Conservation (phyloP, 2,888 invertebrate genomes). For the Galeopsomyia nigrocyanea region DNA sequence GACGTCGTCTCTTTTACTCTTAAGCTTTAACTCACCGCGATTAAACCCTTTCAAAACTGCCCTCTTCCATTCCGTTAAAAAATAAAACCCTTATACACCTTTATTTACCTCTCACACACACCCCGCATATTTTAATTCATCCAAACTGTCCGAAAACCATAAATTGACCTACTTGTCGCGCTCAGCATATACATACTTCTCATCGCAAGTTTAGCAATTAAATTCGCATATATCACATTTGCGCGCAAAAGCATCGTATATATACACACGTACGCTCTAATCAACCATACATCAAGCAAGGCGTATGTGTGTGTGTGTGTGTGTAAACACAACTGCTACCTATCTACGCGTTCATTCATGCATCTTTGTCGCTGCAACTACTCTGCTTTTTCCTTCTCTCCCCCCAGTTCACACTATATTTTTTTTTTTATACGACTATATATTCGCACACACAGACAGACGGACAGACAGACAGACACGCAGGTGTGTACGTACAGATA, state of each 20-base stretch:
- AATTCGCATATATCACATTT: constrained; percentile 2
- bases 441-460: too few relatives aligned
- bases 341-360: constrained; percentile 5
- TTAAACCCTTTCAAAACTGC: constrained; percentile 30
- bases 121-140: too few relatives aligned
- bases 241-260: neutral
- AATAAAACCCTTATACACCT: too few relatives aligned
- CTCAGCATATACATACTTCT: neutral
- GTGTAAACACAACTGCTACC: too few relatives aligned
- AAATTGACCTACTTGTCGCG: neutral
- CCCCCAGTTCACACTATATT: constrained; percentile 20
- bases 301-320: too few relatives aligned
- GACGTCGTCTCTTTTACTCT: constrained; percentile 5
- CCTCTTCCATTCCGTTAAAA: constrained; percentile 3
- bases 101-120: too few relatives aligned
- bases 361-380: constrained; percentile 16
- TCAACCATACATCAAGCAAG: too few relatives aligned
- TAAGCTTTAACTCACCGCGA: constrained; percentile 3
- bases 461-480: too few relatives aligned
- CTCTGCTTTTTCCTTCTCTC: constrained; percentile 60
- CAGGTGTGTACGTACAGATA: too few relatives aligned
- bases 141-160: neutral
- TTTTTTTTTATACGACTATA: too few relatives aligned
- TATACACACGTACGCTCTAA: neutral
- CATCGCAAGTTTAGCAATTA: neutral